Evolutionary conservation across 2,113 vertebrate species (phyloP).

Genomic region (Xiphophorus hellerii): DNA sequence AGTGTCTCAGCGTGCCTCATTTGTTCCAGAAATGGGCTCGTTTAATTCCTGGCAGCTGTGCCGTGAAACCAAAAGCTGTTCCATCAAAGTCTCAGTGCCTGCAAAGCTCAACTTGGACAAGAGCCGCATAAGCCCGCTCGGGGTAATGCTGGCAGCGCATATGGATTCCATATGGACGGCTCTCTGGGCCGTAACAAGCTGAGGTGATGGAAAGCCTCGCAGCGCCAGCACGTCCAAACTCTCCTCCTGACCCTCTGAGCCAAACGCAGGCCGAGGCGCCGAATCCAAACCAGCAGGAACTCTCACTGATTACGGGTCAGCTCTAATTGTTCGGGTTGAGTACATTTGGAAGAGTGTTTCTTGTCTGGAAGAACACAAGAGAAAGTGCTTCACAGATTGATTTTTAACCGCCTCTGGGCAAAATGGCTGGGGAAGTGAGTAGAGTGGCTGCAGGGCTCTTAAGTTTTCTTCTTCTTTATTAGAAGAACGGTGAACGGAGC

Average conservation of each 20-base stretch:
- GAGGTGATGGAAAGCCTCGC: slow-evolving; percentile 53
- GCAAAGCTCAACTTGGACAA: slow-evolving; percentile 27
- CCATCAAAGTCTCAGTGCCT: slow-evolving; percentile 40
- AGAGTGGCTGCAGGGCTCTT: slow-evolving; percentile 3
- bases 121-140: slow-evolving; percentile 32
- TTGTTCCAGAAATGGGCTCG: slow-evolving; percentile 39
- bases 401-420: slow-evolving; percentile 30
- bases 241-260: slow-evolving; percentile 1
- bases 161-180: slow-evolving; percentile 56
- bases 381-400: slow-evolving; percentile 36
- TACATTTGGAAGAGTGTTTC: slow-evolving; percentile 45
- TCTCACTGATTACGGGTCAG: slow-evolving; percentile 36
- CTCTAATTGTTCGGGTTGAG: slow-evolving; percentile 62
- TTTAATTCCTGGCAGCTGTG: slow-evolving; percentile 25
- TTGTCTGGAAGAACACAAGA: slow-evolving; percentile 39
- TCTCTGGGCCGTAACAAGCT: slow-evolving; percentile 19
- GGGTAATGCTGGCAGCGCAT: slow-evolving; percentile 8
- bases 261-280: slow-evolving; percentile 15
- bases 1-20: slow-evolving; percentile 18
- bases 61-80: slow-evolving; percentile 32
- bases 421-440: slow-evolving; percentile 37
- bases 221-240: slow-evolving; percentile 1
- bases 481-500: too few species aligned
- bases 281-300: slow-evolving; percentile 44
- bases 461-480: not conserved